Base-by-base conservation (phyloP, 1,140 invertebrate species). In the Drosophila suzukii region DNA sequence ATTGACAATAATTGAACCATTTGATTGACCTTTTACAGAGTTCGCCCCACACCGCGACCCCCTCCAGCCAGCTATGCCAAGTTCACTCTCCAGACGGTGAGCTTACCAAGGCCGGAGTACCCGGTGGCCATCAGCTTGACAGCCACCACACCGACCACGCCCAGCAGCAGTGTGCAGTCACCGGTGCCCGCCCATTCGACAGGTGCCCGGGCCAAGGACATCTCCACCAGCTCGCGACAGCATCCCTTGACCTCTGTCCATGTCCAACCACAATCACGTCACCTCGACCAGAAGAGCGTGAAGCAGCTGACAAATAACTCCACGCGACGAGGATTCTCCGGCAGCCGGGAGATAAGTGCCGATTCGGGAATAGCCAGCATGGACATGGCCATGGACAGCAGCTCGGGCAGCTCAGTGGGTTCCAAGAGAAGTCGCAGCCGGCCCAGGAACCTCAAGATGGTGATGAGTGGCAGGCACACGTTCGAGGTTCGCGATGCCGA, bases 11-110 rank as follows among this genome's bases (percentile, higher is more conserved):
- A 13, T 13, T n/a, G 12, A 30, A 49, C 6, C 8, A n/a, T 15
- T 17, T 1, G 8, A 1, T 4, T 58, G 36, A 15, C 6, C 11
- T 5, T 39, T 38, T 11, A 0, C 49, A 92, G 91, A 41, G 82
- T 84, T 38, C 85, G 86, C 13, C 91, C 90, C 36, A 91, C 83
- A n/a, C 80, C 91, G 2, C 80, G 85, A 5, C 72, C 79, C 34
- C 57, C 76, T 6, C 77, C 83, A 10, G 81, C 78, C 24, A 79
- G 89, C 57, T 92, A 78, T 38, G 93, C 94, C 43, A 96, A 95
- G 88, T 97, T 95, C 76, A 96, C 96, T 6, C 92, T 96, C 56
- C 96, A 96, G 56, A 95, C 95, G 6, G 95, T 94, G 51, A 95
- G 96, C 65, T 90, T 97, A 50, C 96, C 96, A 0, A 91, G 94